Conservation (phyloP, 1,140 invertebrate genomes). For the Papilio glaucus region DNA sequence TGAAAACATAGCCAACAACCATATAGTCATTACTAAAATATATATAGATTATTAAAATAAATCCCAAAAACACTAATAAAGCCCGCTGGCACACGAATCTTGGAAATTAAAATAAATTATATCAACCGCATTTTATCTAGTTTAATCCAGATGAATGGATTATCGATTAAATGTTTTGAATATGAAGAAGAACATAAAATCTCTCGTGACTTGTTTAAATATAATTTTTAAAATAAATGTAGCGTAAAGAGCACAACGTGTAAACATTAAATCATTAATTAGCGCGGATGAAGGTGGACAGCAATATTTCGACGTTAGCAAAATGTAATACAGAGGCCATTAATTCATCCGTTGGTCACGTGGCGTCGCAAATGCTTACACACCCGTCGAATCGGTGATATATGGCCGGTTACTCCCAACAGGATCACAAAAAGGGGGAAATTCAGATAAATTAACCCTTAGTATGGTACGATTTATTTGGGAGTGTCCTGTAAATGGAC, state of each 20-base stretch:
- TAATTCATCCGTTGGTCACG: slow-evolving; percentile 56
- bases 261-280: slow-evolving; percentile 37
- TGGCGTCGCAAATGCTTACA: slow-evolving; percentile 63
- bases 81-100: no score
- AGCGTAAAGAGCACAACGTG: background rate
- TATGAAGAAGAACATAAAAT: background rate
- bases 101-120: background rate
- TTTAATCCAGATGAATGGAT: background rate
- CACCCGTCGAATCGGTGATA: slow-evolving; percentile 61
- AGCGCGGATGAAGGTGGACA: slow-evolving; percentile 18
- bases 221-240: background rate
- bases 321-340: slow-evolving; percentile 61
- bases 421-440: slow-evolving; percentile 26
- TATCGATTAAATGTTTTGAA: background rate
- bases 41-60: no score
- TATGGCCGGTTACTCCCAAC: slow-evolving; percentile 47
- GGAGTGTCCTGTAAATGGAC: slow-evolving; percentile 1
- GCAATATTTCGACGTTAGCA: slow-evolving; percentile 58
- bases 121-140: background rate
- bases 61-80: no score
- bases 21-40: no score
- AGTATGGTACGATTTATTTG: slow-evolving; percentile 16
- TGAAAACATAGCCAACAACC: no score
- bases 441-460: slow-evolving; percentile 32
- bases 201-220: background rate